Base-by-base conservation (phyloP, 2,888 invertebrate genomes). In the Zhengitettix transpicula region DNA sequence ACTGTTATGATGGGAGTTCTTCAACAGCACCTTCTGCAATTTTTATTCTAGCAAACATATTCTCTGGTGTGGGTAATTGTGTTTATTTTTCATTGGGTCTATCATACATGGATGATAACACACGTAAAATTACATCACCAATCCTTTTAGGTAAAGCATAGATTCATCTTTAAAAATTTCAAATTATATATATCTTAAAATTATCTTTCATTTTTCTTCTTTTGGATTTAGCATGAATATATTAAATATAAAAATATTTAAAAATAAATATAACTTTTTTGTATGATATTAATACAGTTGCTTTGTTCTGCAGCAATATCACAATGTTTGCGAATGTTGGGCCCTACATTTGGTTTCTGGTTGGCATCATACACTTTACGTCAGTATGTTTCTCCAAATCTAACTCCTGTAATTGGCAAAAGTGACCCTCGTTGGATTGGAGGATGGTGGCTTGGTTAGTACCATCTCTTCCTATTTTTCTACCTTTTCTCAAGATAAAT, bases 361-460 rank as follows among this genome's bases (percentile, higher is more conserved):
- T 58, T 71, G 15, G 71, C 70, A 11, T 68, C 70, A 14, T 68
- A 65, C 52, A 67, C 68, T 42, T 65, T 73, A 9, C 65, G 66
- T 14, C 59, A 67, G 10, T 72, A 68, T 61, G 67, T 72, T 15
- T 67, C 67, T 58, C 71, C 71, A 1, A 54, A 58, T 9, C 58
- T 69, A 41, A 63, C 66, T 28, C 71, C 70, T 10, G 67, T 68
- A 10, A 69, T 77, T 53, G 67, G 67, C 3, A 66, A 68, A 12
- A 66, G 70, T 17, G 76, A 77, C 66, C 75, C 77, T 0, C 68
- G 77, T 53, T 79, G 78, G 78, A 70, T 78, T 14, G 79, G 79
- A 3, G 78, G 78, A 0, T 79, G 78, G 77, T 78, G 78, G 78
- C 67, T 77, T 10, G 77, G 72, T 71, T 28, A 28, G 28, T 28